These are phyloP conservation scores for Epirrhoe tristata DNA, from an alignment of 2,888 invertebrate genomes.

Conservation along the genomic window DNA sequence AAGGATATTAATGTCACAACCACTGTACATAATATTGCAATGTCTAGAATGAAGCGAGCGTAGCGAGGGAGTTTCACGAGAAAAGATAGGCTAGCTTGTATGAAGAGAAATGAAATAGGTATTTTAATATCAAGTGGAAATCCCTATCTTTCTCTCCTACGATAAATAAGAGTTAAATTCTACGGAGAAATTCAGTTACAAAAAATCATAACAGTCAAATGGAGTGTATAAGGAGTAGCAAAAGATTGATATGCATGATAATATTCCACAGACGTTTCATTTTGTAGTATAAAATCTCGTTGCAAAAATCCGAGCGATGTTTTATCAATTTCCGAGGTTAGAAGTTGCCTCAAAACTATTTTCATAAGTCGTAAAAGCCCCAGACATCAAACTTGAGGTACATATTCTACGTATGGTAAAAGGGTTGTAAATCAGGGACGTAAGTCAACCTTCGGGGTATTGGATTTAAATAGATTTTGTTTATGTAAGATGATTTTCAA, in stretches of 20 bases:
- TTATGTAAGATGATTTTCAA: not conserved
- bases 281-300: conserved; percentile 10
- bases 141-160: too few relatives aligned
- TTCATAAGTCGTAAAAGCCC: conserved; percentile 20
- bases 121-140: too few relatives aligned
- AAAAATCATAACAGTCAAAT: too few relatives aligned
- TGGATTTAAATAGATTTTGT: not conserved
- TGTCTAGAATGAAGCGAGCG: too few relatives aligned
- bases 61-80: too few relatives aligned
- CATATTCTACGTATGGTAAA: too few relatives aligned
- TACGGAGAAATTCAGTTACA: too few relatives aligned
- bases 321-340: conserved; percentile 24
- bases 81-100: too few relatives aligned
- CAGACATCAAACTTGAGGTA: conserved; percentile 1
- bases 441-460: not conserved
- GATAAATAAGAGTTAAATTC: too few relatives aligned
- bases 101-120: too few relatives aligned
- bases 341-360: conserved; percentile 18
- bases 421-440: conserved; percentile 1
- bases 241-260: not conserved
- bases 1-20: too few relatives aligned
- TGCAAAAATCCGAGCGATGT: conserved; percentile 12
- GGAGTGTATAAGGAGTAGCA: not conserved
- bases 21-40: too few relatives aligned
- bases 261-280: not conserved